Conservation (phyloP, 2,888 invertebrate genomes). For the Ganaspis brasiliensis region DNA sequence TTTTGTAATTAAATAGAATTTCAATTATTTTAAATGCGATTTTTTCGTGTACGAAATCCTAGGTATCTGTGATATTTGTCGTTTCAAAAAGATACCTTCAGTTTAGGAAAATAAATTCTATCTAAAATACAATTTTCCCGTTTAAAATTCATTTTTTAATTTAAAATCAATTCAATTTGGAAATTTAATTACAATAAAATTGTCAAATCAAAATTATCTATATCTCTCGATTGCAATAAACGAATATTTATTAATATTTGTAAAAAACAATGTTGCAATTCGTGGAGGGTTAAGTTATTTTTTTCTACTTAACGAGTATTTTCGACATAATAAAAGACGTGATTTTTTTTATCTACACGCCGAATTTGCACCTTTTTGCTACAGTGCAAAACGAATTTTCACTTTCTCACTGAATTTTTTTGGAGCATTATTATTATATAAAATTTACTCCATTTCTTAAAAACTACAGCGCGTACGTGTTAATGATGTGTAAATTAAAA, state of each 20-base stretch:
- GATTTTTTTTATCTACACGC: neutral
- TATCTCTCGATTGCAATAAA: too few relatives aligned
- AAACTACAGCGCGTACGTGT: constrained; percentile 59
- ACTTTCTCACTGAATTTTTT: constrained; percentile 71
- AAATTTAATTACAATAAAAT: too few relatives aligned
- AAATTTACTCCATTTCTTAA: constrained; percentile 55
- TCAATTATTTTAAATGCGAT: too few relatives aligned
- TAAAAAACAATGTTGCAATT: neutral
- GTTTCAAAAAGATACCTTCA: too few relatives aligned
- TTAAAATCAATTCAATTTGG: too few relatives aligned
- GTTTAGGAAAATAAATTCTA: too few relatives aligned
- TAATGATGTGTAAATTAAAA: constrained; percentile 73
- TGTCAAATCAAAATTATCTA: too few relatives aligned
- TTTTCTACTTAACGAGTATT: constrained; percentile 22
- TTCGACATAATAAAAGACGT: neutral
- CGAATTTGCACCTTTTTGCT: constrained; percentile 13
- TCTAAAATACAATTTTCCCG: too few relatives aligned
- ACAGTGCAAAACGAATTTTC: constrained; percentile 58
- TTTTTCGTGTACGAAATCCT: too few relatives aligned
- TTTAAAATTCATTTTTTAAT: too few relatives aligned
- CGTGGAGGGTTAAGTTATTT: neutral
- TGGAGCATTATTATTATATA: constrained; percentile 52
- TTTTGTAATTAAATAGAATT: too few relatives aligned
- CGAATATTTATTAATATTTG: neutral
- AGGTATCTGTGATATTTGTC: too few relatives aligned